Percentiles rank a stretch among this genome's conserved stretches.
phyloP scores from a whole-genome alignment of 2,113 vertebrate species.

The Pitta sordida region DNA sequence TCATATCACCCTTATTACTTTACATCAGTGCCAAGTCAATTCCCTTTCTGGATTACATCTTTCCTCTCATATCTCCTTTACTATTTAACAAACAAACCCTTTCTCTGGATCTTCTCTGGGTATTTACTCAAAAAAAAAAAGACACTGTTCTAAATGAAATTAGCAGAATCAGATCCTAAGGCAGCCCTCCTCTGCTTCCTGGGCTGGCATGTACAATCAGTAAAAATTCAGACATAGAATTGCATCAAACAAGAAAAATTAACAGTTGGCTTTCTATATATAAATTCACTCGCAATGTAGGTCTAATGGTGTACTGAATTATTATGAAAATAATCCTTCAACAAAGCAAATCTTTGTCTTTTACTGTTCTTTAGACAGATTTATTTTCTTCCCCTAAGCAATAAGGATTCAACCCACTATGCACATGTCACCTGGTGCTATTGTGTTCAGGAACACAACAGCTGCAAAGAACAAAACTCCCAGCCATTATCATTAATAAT shows the following conservation, averaged over 20 bases:
- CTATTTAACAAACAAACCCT: background rate
- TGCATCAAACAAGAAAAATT: background rate
- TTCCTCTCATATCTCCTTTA: background rate
- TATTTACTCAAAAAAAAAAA: background rate
- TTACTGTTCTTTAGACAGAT: background rate
- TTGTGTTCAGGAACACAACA: background rate
- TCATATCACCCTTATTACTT: constrained; percentile 12
- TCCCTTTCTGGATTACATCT: constrained; percentile 35
- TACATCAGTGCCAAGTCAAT: constrained; percentile 1
- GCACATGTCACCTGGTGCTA: background rate
- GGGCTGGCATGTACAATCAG: background rate
- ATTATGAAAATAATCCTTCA: background rate
- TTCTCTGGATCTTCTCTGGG: background rate
- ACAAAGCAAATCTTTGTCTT: background rate
- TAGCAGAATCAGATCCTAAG: background rate
- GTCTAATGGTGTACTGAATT: background rate
- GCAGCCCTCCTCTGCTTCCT: background rate
- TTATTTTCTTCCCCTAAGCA: background rate
- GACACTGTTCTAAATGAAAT: background rate
- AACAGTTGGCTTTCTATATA: background rate
- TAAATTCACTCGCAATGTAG: background rate
- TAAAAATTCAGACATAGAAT: background rate
- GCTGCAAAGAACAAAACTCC: background rate
- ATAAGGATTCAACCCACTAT: background rate
- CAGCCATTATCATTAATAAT: background rate